Evolutionary conservation across 2,888 invertebrate species (phyloP).

Genomic region (Boloria selene): DNA sequence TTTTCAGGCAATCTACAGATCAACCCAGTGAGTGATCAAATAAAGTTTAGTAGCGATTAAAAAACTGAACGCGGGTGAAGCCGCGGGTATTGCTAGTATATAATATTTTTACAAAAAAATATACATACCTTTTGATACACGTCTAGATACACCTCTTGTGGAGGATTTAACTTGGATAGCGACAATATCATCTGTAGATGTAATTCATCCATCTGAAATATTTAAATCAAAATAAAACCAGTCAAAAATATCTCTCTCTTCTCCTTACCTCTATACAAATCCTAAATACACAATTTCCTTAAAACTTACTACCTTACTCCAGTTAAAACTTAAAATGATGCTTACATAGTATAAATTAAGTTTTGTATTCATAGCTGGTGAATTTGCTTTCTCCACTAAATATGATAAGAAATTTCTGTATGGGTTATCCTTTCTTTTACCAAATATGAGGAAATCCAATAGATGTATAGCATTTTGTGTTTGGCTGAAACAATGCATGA

Average conservation of each 20-base stretch:
- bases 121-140: slow-evolving; percentile 45
- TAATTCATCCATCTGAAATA: slow-evolving; percentile 48
- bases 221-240: neutral
- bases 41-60: too few species aligned
- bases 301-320: slow-evolving; percentile 1
- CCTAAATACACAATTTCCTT: slow-evolving; percentile 4
- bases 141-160: slow-evolving; percentile 33
- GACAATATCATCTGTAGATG: slow-evolving; percentile 48
- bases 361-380: slow-evolving; percentile 42
- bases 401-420: slow-evolving; percentile 49
- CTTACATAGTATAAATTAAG: slow-evolving; percentile 56
- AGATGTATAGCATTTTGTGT: slow-evolving; percentile 55
- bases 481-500: slow-evolving; percentile 46
- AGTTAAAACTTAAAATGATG: slow-evolving; percentile 27
- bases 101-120: too few species aligned
- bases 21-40: too few species aligned
- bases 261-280: neutral
- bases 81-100: too few species aligned
- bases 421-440: slow-evolving; percentile 43
- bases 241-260: too few species aligned
- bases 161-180: slow-evolving; percentile 46
- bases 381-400: slow-evolving; percentile 46
- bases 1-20: too few species aligned
- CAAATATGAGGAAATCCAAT: slow-evolving; percentile 51
- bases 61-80: too few species aligned